phyloP scores from a whole-genome alignment of 2,113 vertebrate genomes.

The Prolemur simus region DNA sequence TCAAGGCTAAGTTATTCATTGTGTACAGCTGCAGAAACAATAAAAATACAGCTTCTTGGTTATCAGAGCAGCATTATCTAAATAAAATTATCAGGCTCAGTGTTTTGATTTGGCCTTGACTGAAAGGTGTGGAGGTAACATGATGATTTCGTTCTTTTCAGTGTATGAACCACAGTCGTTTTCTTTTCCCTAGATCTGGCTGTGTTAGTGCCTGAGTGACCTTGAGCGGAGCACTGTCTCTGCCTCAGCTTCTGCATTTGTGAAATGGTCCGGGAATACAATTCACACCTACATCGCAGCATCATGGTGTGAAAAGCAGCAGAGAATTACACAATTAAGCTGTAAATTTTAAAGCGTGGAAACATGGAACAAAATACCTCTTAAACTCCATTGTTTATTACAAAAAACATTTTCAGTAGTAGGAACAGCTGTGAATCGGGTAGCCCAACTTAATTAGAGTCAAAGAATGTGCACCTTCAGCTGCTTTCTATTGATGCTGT shows the following conservation, averaged over 20 bases:
- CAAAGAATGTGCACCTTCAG: slow-evolving; percentile 75
- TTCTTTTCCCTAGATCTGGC: neutral
- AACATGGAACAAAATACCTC: neutral
- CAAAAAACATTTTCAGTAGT: slow-evolving; percentile 63
- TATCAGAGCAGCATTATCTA: neutral
- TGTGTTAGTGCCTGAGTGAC: neutral
- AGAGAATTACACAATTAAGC: neutral
- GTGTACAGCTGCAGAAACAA: slow-evolving; percentile 37
- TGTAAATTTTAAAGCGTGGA: slow-evolving; percentile 33
- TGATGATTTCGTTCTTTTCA: slow-evolving; percentile 26
- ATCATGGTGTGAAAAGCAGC: neutral
- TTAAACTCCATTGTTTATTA: slow-evolving; percentile 52
- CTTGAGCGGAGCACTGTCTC: neutral
- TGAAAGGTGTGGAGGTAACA: neutral
- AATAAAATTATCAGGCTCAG: neutral
- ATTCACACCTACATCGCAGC: neutral
- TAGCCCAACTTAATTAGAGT: slow-evolving; percentile 65
- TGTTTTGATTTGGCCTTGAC: neutral
- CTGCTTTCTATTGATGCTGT: slow-evolving; percentile 48
- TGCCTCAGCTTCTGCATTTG: neutral
- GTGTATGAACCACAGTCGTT: neutral
- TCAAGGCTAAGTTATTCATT: neutral
- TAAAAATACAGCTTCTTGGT: neutral
- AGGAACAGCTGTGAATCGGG: slow-evolving; percentile 69
- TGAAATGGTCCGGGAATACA: neutral